These are phyloP conservation scores for Drosophila takahashii DNA, from an alignment of 1,140 invertebrate species.

Conservation along the genomic window DNA sequence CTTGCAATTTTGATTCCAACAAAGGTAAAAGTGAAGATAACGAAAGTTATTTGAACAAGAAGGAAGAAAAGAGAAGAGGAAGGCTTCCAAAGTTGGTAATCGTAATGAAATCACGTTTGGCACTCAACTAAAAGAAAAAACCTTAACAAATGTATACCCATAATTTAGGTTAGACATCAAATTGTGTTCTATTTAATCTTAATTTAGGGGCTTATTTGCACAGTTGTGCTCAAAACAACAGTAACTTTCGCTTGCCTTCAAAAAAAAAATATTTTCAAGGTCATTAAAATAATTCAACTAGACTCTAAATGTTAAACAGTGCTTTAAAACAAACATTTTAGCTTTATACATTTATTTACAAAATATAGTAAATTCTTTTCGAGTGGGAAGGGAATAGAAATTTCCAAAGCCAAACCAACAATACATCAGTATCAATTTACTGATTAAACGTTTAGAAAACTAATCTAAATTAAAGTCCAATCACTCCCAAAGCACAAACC, in stretches of 20 bases:
- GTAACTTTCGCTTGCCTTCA: accelerated
- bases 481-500: constrained; percentile 27
- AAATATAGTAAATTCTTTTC: too few relatives aligned
- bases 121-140: constrained; percentile 11
- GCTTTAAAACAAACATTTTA: too few relatives aligned
- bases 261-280: neutral
- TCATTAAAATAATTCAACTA: too few relatives aligned
- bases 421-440: constrained; percentile 21
- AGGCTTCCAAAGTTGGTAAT: constrained; percentile 23
- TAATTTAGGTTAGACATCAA: neutral
- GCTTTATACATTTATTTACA: neutral
- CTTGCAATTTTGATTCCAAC: constrained; percentile 60
- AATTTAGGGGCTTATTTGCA: neutral
- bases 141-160: neutral
- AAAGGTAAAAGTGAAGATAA: constrained; percentile 62
- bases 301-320: too few relatives aligned
- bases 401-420: neutral
- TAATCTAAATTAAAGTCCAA: constrained; percentile 47
- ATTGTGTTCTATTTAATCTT: too few relatives aligned
- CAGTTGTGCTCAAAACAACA: neutral
- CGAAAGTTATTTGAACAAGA: constrained; percentile 29
- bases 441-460: constrained; percentile 66
- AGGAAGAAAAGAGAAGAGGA: constrained; percentile 7
- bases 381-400: too few relatives aligned
- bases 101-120: constrained; percentile 46